Percentiles rank a stretch among this genome's conserved stretches.
phyloP scores from a whole-genome alignment of 2,888 invertebrate genomes.

The Chaitophorus viminalis region DNA sequence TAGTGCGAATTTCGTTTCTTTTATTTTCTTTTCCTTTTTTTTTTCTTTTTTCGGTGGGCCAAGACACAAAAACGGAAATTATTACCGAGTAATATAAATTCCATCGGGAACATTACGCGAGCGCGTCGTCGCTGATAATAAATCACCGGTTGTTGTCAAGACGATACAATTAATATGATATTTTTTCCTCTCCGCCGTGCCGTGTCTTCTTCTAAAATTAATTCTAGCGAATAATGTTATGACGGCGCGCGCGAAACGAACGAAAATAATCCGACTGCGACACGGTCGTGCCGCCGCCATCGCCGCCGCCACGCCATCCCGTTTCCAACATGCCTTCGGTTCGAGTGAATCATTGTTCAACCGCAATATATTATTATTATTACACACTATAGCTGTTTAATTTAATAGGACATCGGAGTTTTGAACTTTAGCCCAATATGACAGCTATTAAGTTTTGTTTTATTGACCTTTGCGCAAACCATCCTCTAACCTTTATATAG shows the following conservation, averaged over 20 bases:
- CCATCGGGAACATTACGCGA: constrained; percentile 51
- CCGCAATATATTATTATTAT: not conserved
- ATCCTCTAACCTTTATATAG: not conserved
- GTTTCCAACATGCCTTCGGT: not conserved
- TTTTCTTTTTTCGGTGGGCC: constrained; percentile 23
- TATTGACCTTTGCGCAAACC: constrained; percentile 41
- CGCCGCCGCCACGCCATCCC: not conserved
- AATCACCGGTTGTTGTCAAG: constrained; percentile 61
- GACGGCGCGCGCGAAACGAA: not conserved
- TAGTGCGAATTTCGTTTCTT: constrained; percentile 45
- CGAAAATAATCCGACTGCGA: constrained; percentile 35
- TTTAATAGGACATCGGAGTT: constrained; percentile 33
- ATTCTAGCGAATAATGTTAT: constrained; percentile 46
- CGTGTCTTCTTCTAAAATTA: constrained; percentile 44
- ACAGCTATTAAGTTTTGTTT: constrained; percentile 33
- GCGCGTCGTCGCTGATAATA: constrained; percentile 43
- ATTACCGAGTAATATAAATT: constrained; percentile 59
- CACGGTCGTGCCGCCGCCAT: too few relatives aligned
- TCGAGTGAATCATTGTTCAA: constrained; percentile 21
- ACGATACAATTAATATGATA: constrained; percentile 57
- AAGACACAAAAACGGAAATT: constrained; percentile 56
- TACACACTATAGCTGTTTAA: too few relatives aligned
- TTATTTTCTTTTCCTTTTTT: constrained; percentile 1
- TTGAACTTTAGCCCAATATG: constrained; percentile 46
- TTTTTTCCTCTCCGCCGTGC: constrained; percentile 9